Percentiles rank a stretch among this genome's conserved stretches.
phyloP scores from a whole-genome alignment of 2,797 vertebrate genomes.

The Jordanella pulchra region DNA sequence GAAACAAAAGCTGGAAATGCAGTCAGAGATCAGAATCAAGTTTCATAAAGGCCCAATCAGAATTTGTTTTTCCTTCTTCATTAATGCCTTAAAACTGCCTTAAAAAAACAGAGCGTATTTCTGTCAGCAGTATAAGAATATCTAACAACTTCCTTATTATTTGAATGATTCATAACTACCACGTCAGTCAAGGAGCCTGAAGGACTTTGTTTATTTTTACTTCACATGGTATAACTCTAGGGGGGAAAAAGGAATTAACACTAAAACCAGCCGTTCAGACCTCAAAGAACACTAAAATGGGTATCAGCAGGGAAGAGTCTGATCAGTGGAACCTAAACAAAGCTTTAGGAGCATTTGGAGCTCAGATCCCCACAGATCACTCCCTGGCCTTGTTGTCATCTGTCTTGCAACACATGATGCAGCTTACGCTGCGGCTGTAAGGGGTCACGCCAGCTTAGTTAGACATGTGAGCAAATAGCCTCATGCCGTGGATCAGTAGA shows the following conservation, averaged over 20 bases:
- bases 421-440: conserved; percentile 36
- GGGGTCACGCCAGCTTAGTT: conserved; percentile 38
- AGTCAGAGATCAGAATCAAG: background rate
- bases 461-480: conserved; percentile 40
- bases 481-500: conserved; percentile 22
- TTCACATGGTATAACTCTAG: background rate
- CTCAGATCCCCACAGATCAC: background rate
- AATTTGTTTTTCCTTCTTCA: background rate
- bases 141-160: background rate
- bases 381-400: conserved; percentile 10
- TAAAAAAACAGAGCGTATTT: background rate
- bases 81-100: background rate
- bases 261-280: background rate
- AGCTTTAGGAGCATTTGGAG: background rate
- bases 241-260: background rate
- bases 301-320: background rate
- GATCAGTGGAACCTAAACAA: background rate
- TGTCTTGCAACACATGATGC: conserved; percentile 19
- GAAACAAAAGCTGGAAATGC: background rate
- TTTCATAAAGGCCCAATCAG: background rate
- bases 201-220: background rate
- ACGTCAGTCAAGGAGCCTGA: background rate
- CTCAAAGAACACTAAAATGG: background rate
- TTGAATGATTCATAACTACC: background rate
- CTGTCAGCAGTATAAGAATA: background rate